Conservation (phyloP, 2,888 invertebrate genomes). For the Cyclophora punctaria region DNA sequence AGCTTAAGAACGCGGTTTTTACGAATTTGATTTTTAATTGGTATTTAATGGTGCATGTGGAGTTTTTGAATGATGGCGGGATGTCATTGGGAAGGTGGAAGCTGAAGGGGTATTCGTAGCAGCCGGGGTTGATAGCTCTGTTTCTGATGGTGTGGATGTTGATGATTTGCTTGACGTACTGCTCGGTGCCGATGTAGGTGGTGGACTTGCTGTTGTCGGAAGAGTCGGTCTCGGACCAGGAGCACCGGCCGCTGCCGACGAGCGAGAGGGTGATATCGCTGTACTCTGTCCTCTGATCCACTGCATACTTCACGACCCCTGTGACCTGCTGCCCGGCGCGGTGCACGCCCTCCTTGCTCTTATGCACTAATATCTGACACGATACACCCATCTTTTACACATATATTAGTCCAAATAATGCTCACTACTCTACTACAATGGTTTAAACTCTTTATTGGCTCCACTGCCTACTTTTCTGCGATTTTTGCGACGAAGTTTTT, state of each 20-base stretch:
- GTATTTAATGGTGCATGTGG: constrained; percentile 8
- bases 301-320: constrained; percentile 11
- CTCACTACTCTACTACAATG: too few relatives aligned
- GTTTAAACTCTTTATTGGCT: too few relatives aligned
- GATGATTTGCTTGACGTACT: constrained; percentile 2
- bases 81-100: constrained; percentile 15
- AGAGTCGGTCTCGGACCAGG: constrained; percentile 4
- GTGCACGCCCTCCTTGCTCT: constrained; percentile 6
- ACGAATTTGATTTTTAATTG: constrained; percentile 10
- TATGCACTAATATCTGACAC: constrained; percentile 13
- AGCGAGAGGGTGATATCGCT: constrained; percentile 10
- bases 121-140: constrained; percentile 1
- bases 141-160: constrained; percentile 6
- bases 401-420: too few relatives aligned
- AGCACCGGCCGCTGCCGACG: constrained; percentile 12
- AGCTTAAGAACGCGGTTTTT: constrained; percentile 11
- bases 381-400: constrained; percentile 11
- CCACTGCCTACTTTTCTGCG: too few relatives aligned
- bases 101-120: constrained; percentile 13
- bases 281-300: constrained; percentile 13
- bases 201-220: background rate
- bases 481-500: too few relatives aligned
- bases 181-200: constrained; percentile 6
- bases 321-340: constrained; percentile 9
- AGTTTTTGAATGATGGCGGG: constrained; percentile 12